Percentiles rank a stretch among this genome's conserved stretches.
phyloP scores from a whole-genome alignment of 2,888 invertebrate species.

The Darwinula stevensoni region DNA sequence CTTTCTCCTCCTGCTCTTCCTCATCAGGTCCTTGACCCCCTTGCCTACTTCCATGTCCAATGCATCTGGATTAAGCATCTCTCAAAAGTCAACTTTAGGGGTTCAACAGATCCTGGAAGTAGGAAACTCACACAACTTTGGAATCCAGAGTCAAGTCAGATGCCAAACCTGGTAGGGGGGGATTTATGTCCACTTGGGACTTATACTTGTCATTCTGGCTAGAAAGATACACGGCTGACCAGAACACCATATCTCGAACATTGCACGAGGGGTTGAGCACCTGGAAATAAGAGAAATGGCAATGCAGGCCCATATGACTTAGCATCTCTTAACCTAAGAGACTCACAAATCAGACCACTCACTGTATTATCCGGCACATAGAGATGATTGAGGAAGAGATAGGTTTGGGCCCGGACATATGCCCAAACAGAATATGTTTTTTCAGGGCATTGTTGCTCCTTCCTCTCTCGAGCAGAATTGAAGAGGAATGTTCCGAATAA shows the following conservation, averaged over 20 bases:
- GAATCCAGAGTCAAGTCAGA: too few species aligned
- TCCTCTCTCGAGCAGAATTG: conserved; percentile 24
- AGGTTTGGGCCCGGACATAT: conserved; percentile 28
- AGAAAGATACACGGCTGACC: conserved; percentile 58
- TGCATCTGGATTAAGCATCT: too few species aligned
- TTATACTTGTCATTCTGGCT: conserved; percentile 15
- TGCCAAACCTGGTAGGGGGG: too few species aligned
- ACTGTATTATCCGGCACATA: too few species aligned
- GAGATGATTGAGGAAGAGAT: conserved; percentile 56
- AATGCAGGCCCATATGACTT: conserved; percentile 18
- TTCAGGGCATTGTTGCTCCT: conserved; percentile 11
- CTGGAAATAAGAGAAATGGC: conserved; percentile 18
- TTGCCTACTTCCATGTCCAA: conserved; percentile 7
- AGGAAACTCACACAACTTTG: too few species aligned
- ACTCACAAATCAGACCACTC: too few species aligned
- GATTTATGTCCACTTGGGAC: conserved; percentile 5
- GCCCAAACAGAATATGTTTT: conserved; percentile 47
- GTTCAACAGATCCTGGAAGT: too few species aligned
- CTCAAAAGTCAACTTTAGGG: too few species aligned
- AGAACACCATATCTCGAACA: conserved; percentile 47
- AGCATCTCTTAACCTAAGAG: conserved; percentile 20
- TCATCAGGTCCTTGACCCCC: background rate
- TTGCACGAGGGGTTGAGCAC: conserved; percentile 61
- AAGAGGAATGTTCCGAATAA: conserved; percentile 90
- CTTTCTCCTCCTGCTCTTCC: too few species aligned